Evolutionary conservation across 1,140 invertebrate genomes (phyloP).

Genomic region (Telenomus remus): DNA sequence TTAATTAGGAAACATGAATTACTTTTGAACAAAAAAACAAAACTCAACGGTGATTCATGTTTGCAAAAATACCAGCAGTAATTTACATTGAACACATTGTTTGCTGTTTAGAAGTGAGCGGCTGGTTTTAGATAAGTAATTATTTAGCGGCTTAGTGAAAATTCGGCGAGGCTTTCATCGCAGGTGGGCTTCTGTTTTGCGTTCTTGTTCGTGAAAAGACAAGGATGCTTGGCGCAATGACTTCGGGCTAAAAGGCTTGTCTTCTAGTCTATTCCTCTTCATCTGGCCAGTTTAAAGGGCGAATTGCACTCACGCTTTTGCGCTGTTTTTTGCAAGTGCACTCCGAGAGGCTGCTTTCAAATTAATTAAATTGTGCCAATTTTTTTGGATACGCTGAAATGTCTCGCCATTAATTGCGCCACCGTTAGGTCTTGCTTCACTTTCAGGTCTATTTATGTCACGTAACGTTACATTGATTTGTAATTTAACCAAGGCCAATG

Average conservation of each 20-base stretch:
- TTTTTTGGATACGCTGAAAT: neutral
- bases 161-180: conserved; percentile 29
- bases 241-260: conserved; percentile 21
- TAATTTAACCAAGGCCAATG: too few relatives aligned
- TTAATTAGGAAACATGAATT: too few relatives aligned
- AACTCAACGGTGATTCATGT: too few relatives aligned
- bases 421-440: too few relatives aligned
- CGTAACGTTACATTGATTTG: too few relatives aligned
- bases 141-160: conserved; percentile 26
- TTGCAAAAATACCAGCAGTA: too few relatives aligned
- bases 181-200: conserved; percentile 32
- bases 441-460: too few relatives aligned
- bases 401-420: neutral
- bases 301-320: conserved; percentile 13
- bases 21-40: too few relatives aligned
- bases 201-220: conserved; percentile 23
- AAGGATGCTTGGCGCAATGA: conserved; percentile 22
- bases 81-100: too few relatives aligned
- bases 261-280: conserved; percentile 27
- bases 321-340: neutral
- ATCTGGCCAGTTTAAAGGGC: conserved; percentile 32
- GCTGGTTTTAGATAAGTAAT: conserved; percentile 12
- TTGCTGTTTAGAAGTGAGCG: too few relatives aligned
- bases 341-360: conserved; percentile 1
- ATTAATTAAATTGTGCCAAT: conserved; percentile 19